A percentile compares a stretch with the other conserved stretches of the same genome.
phyloP scores from a whole-genome alignment of 2,113 vertebrate genomes.

The Sigmodon hispidus region DNA sequence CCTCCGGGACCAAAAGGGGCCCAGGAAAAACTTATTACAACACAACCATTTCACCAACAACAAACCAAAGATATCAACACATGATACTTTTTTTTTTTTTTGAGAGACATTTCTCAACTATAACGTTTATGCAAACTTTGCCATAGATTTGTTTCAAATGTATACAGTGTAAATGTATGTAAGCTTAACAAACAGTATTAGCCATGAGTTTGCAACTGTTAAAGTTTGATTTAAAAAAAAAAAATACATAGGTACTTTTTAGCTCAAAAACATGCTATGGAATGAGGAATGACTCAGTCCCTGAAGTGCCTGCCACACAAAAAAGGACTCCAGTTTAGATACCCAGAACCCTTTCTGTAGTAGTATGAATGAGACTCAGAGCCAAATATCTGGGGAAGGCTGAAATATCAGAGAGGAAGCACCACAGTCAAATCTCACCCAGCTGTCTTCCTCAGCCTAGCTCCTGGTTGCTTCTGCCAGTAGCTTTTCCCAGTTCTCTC shows the following conservation, averaged over 20 bases:
- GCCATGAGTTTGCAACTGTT: neutral
- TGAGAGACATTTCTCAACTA: neutral
- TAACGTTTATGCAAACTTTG: neutral
- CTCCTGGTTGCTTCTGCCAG: too few relatives aligned
- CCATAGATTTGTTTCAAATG: conserved; percentile 28
- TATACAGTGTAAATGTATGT: neutral
- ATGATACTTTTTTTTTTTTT: too few relatives aligned
- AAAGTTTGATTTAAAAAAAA: neutral
- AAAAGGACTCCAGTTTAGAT: neutral
- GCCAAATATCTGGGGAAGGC: too few relatives aligned
- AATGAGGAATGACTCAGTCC: neutral
- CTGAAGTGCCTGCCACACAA: neutral
- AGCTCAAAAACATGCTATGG: too few relatives aligned
- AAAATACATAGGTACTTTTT: neutral
- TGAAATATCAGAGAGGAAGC: too few relatives aligned
- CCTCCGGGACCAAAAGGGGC: too few relatives aligned
- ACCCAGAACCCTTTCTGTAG: neutral
- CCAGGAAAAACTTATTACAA: too few relatives aligned
- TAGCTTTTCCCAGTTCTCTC: too few relatives aligned
- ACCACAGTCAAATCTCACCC: too few relatives aligned
- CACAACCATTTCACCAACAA: neutral
- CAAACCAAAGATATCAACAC: neutral
- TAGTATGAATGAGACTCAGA: too few relatives aligned
- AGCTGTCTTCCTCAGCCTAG: too few relatives aligned
- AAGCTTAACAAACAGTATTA: neutral